Evolutionary conservation across 2,888 invertebrate species (phyloP).

Genomic region (Thymelicus acteon): DNA sequence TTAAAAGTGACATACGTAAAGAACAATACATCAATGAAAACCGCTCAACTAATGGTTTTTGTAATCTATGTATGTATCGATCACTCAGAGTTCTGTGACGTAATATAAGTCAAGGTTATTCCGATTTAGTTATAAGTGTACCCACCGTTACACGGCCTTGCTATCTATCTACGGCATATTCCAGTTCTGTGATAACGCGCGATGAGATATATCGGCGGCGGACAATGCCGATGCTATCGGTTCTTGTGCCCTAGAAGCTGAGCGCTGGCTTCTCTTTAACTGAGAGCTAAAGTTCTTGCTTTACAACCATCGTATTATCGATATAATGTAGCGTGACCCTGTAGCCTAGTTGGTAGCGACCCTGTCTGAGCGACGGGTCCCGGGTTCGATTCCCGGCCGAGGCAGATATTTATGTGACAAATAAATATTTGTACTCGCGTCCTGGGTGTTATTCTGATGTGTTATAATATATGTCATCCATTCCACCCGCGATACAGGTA

Average conservation of each 20-base stretch:
- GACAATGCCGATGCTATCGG: constrained; percentile 52
- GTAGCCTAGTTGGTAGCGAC: too few relatives aligned
- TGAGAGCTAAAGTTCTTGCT: background rate
- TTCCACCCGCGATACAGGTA: too few relatives aligned
- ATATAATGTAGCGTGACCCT: background rate
- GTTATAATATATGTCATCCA: too few relatives aligned
- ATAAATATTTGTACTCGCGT: too few relatives aligned
- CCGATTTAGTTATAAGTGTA: background rate
- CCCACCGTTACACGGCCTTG: constrained; percentile 8
- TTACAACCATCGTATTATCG: background rate
- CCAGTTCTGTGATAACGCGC: constrained; percentile 25
- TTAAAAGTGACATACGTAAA: too few relatives aligned
- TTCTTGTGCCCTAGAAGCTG: constrained; percentile 34
- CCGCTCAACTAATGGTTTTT: too few relatives aligned
- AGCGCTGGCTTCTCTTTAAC: constrained; percentile 5
- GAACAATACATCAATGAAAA: too few relatives aligned
- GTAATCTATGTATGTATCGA: too few relatives aligned
- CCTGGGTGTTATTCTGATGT: too few relatives aligned
- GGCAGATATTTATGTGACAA: too few relatives aligned
- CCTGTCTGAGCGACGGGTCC: too few relatives aligned
- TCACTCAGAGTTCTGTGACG: background rate
- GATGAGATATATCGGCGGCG: constrained; percentile 48
- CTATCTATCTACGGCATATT: constrained; percentile 4
- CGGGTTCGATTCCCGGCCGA: too few relatives aligned
- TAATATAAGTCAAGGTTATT: constrained; percentile 7